Percentiles rank a stretch among this genome's conserved stretches.
Evolutionary conservation across 2,113 vertebrate species (phyloP).

Genomic region (Onychorhynchus coronatus): DNA sequence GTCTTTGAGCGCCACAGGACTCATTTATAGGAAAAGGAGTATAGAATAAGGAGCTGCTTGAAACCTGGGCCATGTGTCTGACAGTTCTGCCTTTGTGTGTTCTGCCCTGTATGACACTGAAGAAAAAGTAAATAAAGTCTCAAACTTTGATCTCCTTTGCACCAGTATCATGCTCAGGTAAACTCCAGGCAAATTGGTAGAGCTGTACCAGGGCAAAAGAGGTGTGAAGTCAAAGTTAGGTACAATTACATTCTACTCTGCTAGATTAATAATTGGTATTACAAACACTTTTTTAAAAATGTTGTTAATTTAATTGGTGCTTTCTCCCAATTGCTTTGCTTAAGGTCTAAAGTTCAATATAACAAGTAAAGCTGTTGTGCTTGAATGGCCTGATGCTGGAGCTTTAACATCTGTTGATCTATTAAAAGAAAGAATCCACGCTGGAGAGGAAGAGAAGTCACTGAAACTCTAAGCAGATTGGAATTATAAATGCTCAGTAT

Average conservation of each 20-base stretch:
- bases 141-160: neutral
- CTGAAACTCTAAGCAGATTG: neutral
- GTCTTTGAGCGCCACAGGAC: neutral
- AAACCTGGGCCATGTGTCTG: neutral
- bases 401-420: slow-evolving; percentile 46
- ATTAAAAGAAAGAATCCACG: slow-evolving; percentile 5
- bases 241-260: neutral
- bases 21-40: neutral
- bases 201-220: neutral
- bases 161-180: neutral
- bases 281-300: neutral
- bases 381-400: neutral
- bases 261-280: neutral
- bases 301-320: neutral
- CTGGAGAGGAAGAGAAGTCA: neutral
- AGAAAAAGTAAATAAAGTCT: neutral
- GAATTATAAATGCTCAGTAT: slow-evolving; percentile 18
- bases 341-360: neutral
- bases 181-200: neutral
- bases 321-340: neutral
- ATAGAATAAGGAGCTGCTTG: neutral
- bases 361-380: neutral
- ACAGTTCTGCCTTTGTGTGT: neutral
- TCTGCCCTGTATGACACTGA: neutral
- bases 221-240: neutral